phyloP scores from a whole-genome alignment of 2,797 vertebrate species.

The Lemur catta region DNA sequence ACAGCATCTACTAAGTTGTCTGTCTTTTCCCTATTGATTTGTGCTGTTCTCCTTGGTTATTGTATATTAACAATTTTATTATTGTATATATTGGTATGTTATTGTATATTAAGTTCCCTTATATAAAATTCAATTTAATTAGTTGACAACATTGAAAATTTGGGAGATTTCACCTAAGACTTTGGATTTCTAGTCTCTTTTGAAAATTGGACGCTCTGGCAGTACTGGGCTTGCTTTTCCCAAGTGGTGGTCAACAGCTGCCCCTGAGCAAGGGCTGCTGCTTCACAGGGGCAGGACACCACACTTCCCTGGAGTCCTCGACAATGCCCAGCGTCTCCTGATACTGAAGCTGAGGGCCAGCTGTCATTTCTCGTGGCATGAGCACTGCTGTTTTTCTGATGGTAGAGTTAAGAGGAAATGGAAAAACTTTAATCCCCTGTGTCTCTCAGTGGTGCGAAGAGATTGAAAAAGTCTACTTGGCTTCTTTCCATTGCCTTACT shows the following conservation, averaged over 20 bases:
- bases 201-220: neutral
- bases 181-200: neutral
- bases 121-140: neutral
- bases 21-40: neutral
- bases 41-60: neutral
- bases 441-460: neutral
- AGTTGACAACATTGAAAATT: neutral
- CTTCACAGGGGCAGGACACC: neutral
- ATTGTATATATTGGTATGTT: neutral
- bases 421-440: neutral
- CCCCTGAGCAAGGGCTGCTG: neutral
- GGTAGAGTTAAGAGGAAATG: neutral
- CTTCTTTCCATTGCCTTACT: neutral
- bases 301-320: neutral
- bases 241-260: neutral
- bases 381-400: neutral
- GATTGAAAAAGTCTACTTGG: neutral
- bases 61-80: neutral
- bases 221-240: neutral
- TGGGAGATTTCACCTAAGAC: neutral
- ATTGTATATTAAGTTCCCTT: neutral
- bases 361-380: neutral
- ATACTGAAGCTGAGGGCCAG: neutral
- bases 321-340: neutral
- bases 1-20: neutral